Conservation (phyloP, 2,797 vertebrate species). For the Rhynchotus rufescens region DNA sequence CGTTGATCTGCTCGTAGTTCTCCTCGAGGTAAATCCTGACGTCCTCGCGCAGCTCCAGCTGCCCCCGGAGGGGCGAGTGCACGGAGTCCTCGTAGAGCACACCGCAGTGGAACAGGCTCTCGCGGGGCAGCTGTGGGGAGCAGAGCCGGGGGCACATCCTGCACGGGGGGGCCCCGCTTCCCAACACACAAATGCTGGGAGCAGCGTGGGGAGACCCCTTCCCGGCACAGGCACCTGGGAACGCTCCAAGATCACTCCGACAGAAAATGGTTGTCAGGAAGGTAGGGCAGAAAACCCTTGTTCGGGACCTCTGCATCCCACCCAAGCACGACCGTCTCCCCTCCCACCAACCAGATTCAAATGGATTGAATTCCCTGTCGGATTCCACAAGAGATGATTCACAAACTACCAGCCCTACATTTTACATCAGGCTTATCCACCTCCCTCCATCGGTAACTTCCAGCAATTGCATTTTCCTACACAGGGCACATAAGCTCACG, state of each 20-base stretch:
- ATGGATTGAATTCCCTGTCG: not conserved
- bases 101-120: constrained; percentile 90
- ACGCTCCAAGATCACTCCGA: not conserved
- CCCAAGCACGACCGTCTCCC: rapidly evolving
- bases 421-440: not conserved
- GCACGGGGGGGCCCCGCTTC: not conserved
- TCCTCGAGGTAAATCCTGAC: constrained; percentile 92
- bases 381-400: not conserved
- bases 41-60: constrained; percentile 91
- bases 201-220: not conserved
- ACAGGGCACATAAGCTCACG: not conserved
- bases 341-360: not conserved
- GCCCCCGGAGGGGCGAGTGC: constrained; percentile 83
- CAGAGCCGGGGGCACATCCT: not conserved
- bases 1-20: constrained; percentile 92
- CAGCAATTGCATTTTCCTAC: not conserved
- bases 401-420: not conserved
- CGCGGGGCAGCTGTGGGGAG: constrained; percentile 83
- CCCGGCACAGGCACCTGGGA: not conserved
- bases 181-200: not conserved
- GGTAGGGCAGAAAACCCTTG: not conserved
- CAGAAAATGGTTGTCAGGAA: not conserved
- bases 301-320: not conserved
- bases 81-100: constrained; percentile 89
- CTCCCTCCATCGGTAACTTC: not conserved